Evolutionary conservation across 2,888 invertebrate species (phyloP), one percentile per base, ranked within the genome.

Genomic region (Pecten maximus): DNA sequence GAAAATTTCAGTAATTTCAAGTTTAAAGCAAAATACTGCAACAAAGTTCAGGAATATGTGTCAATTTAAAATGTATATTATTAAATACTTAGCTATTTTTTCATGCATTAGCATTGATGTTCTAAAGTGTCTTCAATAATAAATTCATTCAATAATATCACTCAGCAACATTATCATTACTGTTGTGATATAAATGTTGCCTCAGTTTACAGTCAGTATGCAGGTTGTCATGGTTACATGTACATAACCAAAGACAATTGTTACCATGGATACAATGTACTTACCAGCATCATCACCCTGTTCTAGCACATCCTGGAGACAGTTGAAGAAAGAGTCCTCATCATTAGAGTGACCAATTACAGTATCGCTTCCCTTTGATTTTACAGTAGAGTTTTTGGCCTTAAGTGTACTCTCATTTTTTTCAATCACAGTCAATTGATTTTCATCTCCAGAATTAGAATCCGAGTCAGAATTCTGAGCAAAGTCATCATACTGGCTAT

Each of bases 401-500:
- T 74, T 74, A 35, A 74, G 28, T 23, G 74, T 74, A 23, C 74
- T 74, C 8, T 74, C 74, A 74, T 86, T 88, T 40, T 89, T 89
- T 40, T 90, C 86, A 60, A 91, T 89, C 0, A 93, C 92, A 12
- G 92, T 93, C 40, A 92, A 90, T 28, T 90, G 92, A 40, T 91
- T 92, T 87, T 92, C 92, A 54, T 92, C 94, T 44, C 91, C 93
- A 39, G 91, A 92, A 0, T 92, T 92, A n/a, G 92, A 92, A 54
- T 93, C 93, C 15, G 92, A 92, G 28, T 91, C 91, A 40, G 89
- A 89, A 74, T 74, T 74, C 12, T 94, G 94, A 88, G 95, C 94
- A 92, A 95, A 95, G 87, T 96, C 96, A 15, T 95, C 93, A 93
- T 95, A 97, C 93, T 96, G 96, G n/a, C 95, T 95, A 93, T 97